Base-by-base conservation (phyloP, 1,140 invertebrate genomes). In the Cotesia glomerata region DNA sequence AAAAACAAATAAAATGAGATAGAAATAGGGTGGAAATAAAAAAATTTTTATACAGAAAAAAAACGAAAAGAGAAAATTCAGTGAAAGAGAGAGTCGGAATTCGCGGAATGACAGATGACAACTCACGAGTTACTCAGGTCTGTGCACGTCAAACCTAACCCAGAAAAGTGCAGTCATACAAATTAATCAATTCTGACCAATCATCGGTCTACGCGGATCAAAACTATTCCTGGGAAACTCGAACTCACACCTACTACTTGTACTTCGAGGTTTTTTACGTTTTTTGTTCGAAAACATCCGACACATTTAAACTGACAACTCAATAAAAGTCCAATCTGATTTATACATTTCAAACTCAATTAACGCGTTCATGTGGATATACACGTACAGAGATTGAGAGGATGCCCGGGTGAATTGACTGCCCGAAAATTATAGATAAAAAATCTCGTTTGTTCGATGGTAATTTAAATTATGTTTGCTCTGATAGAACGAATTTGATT, bases 131-230 rank as follows among this genome's bases (percentile, higher is more conserved):
- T 64, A 45, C 39, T 64, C 36, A 49, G 16, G 14, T 64, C 36
- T 45, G 39, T 64, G 18, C 62, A 64, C 62, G 62, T 49, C 62
- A 35, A 36, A 64, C 18, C 36, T 36, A n/a, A 13, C 32, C 65
- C 32, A 67, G 18, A 49, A 67, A 67, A 52, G 39, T 67, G 49
- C 65, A 67, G 52, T 67, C 65, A 54, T 67, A 67, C 65, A 67
- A 39, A 67, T 67, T 67, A 67, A 67, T 67, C 36, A 35, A 52
- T 52, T 52, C 49, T 39, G 52, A 52, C 51, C 65, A 67, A 52
- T 54, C 45, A 54, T 54, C 65, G 34, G 7, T 18, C 13, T 34
- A 14, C 51, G 18, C 4, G 13, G 52, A 67, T 52, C 51, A 16
- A 18, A 32, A n/a, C n/a, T 26, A 18, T 67, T 67, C 26, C 16